Conservation (phyloP, 2,888 invertebrate species). For the Eutolmus rufibarbis region DNA sequence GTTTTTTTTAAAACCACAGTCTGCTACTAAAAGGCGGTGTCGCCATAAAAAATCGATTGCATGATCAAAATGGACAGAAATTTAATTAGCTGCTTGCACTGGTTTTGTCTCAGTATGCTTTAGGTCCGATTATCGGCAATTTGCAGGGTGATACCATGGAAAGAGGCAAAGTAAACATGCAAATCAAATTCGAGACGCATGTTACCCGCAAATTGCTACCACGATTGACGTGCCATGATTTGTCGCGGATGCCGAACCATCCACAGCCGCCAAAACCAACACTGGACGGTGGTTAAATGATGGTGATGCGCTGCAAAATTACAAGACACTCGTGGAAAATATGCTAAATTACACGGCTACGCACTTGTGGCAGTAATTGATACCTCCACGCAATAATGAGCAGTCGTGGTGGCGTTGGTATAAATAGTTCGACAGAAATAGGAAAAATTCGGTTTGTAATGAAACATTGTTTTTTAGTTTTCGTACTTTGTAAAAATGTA, state of each 20-base stretch:
- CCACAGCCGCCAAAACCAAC: slow-evolving; percentile 10
- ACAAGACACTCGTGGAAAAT: background rate
- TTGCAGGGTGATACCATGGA: background rate
- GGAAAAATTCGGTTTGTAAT: no score
- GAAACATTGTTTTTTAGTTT: no score
- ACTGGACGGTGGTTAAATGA: background rate
- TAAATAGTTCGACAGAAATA: background rate
- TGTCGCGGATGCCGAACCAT: background rate
- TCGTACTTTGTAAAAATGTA: no score
- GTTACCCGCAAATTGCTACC: slow-evolving; percentile 18
- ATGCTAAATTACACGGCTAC: background rate
- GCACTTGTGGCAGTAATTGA: background rate
- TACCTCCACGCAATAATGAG: background rate
- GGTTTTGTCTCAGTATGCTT: slow-evolving; percentile 2
- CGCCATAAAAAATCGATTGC: background rate
- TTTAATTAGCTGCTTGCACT: background rate
- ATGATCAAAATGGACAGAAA: background rate
- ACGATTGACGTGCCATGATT: slow-evolving; percentile 4
- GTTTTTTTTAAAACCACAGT: background rate
- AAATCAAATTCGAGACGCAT: background rate
- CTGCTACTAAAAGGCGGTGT: background rate
- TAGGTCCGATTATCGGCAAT: background rate
- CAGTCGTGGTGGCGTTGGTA: background rate
- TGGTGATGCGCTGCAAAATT: slow-evolving; percentile 9
- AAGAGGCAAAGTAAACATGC: background rate